These are phyloP conservation scores for Drosophila ustulata DNA, from an alignment of 2,888 invertebrate species.

Conservation along the genomic window DNA sequence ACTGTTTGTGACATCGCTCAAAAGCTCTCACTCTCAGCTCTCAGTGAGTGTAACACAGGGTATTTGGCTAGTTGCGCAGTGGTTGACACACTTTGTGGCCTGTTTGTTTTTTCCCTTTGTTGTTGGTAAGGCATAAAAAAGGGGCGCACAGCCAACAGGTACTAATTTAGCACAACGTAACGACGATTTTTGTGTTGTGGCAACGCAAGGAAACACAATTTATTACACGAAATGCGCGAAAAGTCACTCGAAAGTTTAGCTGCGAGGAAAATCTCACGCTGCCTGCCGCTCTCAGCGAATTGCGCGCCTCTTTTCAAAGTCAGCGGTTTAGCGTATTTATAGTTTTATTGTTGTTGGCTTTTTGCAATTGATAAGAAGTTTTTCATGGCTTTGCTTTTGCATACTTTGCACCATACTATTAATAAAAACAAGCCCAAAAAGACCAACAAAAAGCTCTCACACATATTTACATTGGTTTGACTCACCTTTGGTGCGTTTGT, in stretches of 20 bases:
- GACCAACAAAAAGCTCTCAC: slow-evolving; percentile 37
- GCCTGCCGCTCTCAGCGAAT: neutral
- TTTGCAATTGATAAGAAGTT: slow-evolving; percentile 69
- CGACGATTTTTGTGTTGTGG: slow-evolving; percentile 51
- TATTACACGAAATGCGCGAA: slow-evolving; percentile 73
- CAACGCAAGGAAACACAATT: slow-evolving; percentile 61
- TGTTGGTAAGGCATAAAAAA: slow-evolving; percentile 37
- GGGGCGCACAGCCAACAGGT: slow-evolving; percentile 69
- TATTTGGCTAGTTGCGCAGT: slow-evolving; percentile 26
- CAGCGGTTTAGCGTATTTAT: slow-evolving; percentile 64
- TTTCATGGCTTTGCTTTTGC: slow-evolving; percentile 59
- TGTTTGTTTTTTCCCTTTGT: slow-evolving; percentile 39
- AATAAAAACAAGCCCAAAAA: slow-evolving; percentile 58
- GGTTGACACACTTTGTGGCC: slow-evolving; percentile 16
- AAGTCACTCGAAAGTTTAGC: slow-evolving; percentile 55
- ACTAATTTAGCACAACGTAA: slow-evolving; percentile 64
- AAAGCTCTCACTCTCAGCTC: slow-evolving; percentile 6
- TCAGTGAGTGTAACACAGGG: slow-evolving; percentile 12
- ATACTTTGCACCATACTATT: slow-evolving; percentile 61
- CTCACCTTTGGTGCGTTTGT: slow-evolving; percentile 59
- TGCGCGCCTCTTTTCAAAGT: slow-evolving; percentile 48
- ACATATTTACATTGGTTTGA: slow-evolving; percentile 49
- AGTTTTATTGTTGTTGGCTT: slow-evolving; percentile 56
- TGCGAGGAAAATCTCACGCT: slow-evolving; percentile 21
- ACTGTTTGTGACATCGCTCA: neutral